Base-by-base conservation (phyloP, 1,140 invertebrate species). In the Neotoxoptera formosana region DNA sequence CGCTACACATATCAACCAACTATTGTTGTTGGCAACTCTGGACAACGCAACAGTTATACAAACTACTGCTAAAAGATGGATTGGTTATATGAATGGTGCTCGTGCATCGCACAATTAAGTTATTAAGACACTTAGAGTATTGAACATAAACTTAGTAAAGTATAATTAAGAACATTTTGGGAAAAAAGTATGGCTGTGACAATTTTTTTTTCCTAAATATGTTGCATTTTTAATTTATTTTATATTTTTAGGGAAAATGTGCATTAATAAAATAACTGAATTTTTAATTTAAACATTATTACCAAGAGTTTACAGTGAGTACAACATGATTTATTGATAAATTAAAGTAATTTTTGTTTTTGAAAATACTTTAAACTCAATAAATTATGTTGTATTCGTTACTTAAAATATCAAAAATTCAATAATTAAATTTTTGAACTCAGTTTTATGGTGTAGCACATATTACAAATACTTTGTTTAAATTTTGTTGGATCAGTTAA, bases 1-100 rank as follows among this genome's bases (percentile, higher is more conserved):
- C 95, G 98, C 98, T 14, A 99, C 99, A 23, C 99, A 99, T 95
- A 97, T 99, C 45, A 99, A 99, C 96, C 98, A 99, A 95, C 96
- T 99, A 51, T 96, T 99, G 91, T 96, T 99, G 84, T 95, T 99
- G 36, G 97, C 97, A 90, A 98, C 98, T 1, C 97, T 99, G 83
- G 98, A 99, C 94, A 97, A 97, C 89, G 97, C 98, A 95, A 96
- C 97, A 4, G 96, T 99, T 93, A 97, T 99, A 94, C 96, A 96
- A 48, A 97, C 96, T 41, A 98, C 98, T 0, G 98, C 98, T 7
- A 97, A 98, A 94, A 95, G 99, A 84, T 99, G 99, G 99, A 97
- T 98, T 94, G 97, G 97, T 14, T 99, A 99, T 94, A 99, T 99
- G 97, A 97, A 97, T 95, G 99, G 99, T n/a, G 98, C 98, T 95